Conservation (phyloP, 2,888 invertebrate genomes). For the Eudemis profundana region DNA sequence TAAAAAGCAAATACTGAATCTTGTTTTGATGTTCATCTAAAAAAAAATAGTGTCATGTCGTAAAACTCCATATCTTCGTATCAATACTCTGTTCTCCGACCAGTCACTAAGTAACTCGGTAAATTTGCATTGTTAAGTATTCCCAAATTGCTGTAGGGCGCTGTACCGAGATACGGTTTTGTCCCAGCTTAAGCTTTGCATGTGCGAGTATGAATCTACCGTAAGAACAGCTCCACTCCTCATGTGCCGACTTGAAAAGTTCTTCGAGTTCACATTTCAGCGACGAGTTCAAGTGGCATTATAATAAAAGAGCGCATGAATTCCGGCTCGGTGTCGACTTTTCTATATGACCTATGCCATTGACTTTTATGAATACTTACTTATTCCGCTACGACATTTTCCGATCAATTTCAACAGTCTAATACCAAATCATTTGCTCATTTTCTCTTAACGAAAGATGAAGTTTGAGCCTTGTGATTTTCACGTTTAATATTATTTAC, state of each 20-base stretch:
- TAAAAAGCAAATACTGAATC: too few species aligned
- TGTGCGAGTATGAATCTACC: slow-evolving; percentile 35
- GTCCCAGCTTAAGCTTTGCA: slow-evolving; percentile 29
- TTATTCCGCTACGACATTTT: slow-evolving; percentile 11
- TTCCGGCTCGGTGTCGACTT: slow-evolving; percentile 57
- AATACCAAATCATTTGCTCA: background rate
- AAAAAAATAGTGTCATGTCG: background rate
- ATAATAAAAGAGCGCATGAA: slow-evolving; percentile 67
- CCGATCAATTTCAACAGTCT: background rate
- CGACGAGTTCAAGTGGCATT: slow-evolving; percentile 66
- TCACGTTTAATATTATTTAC: background rate
- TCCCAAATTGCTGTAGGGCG: slow-evolving; percentile 53
- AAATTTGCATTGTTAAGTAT: slow-evolving; percentile 46
- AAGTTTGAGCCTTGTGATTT: background rate
- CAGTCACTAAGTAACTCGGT: slow-evolving; percentile 28
- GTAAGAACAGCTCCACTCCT: slow-evolving; percentile 59
- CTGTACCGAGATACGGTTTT: slow-evolving; percentile 47
- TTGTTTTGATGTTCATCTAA: background rate
- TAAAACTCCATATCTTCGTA: slow-evolving; percentile 10
- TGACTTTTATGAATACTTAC: slow-evolving; percentile 53
- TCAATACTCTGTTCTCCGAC: slow-evolving; percentile 24
- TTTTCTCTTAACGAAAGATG: background rate
- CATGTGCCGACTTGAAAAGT: slow-evolving; percentile 66
- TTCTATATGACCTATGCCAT: slow-evolving; percentile 55
- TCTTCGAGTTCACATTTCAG: slow-evolving; percentile 62